Percentiles rank a stretch among this genome's conserved stretches.
These are phyloP conservation scores for Sturnira hondurensis DNA, from an alignment of 2,113 vertebrate genomes.

Conservation along the genomic window DNA sequence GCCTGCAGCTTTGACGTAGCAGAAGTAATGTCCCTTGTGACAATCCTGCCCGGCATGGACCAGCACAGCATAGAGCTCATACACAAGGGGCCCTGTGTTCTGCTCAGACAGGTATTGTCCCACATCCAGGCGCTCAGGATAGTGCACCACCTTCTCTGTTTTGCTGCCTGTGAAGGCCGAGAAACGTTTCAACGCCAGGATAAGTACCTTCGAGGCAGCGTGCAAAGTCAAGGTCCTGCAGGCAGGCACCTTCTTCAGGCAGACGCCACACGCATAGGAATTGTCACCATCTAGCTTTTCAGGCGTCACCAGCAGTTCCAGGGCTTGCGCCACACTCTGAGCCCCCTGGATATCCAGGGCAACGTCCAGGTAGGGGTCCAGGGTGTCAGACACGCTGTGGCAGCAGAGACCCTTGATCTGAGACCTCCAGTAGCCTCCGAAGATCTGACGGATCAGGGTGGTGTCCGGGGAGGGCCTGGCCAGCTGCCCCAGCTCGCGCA, in stretches of 20 bases:
- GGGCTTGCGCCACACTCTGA: conserved; percentile 84
- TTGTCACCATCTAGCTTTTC: conserved; percentile 91
- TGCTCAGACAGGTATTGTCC: background rate
- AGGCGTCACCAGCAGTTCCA: conserved; percentile 89
- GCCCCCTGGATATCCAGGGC: conserved; percentile 90
- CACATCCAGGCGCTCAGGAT: background rate
- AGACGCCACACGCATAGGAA: conserved; percentile 89
- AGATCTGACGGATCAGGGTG: conserved; percentile 88
- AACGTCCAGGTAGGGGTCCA: conserved; percentile 89
- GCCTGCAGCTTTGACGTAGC: accelerated
- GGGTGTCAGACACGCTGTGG: conserved; percentile 89
- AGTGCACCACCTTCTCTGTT: background rate
- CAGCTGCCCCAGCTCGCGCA: accelerated
- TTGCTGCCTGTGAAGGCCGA: background rate
- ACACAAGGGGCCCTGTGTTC: accelerated
- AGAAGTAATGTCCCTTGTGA: background rate
- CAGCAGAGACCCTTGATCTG: conserved; percentile 92
- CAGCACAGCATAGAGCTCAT: background rate
- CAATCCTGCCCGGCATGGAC: background rate
- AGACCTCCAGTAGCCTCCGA: conserved; percentile 90
- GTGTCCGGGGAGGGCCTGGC: conserved; percentile 82
- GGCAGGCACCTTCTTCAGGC: background rate
- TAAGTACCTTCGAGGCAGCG: background rate
- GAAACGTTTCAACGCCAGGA: background rate
- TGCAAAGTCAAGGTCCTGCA: background rate